Evolutionary conservation across 2,113 vertebrate species (phyloP).

Genomic region (Micromys minutus): DNA sequence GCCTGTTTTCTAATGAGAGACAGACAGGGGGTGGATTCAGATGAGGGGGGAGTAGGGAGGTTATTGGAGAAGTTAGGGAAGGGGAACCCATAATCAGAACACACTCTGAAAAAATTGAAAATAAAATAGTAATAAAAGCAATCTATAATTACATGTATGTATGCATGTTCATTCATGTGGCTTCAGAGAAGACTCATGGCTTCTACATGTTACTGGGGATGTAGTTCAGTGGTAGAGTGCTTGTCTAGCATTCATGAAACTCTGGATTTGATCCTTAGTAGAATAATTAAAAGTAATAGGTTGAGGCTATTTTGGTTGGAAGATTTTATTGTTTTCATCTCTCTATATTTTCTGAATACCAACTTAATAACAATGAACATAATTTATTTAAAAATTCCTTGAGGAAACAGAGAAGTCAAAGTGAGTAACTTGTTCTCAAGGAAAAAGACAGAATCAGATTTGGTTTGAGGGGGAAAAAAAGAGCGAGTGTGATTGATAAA

Average conservation of each 20-base stretch:
- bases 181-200: neutral
- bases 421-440: neutral
- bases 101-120: neutral
- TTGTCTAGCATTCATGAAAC: neutral
- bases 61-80: neutral
- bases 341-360: conserved; percentile 22
- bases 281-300: neutral
- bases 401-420: conserved; percentile 34
- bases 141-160: neutral
- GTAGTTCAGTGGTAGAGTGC: neutral
- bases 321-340: conserved; percentile 43
- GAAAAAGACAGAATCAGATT: neutral
- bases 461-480: neutral
- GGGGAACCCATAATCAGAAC: neutral
- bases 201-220: neutral
- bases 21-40: neutral
- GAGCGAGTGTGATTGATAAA: neutral
- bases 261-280: neutral
- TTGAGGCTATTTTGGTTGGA: neutral
- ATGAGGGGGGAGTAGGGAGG: neutral
- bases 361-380: conserved; percentile 17
- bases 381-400: conserved; percentile 4
- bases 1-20: neutral
- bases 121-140: neutral
- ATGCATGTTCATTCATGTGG: neutral